phyloP scores from a whole-genome alignment of 2,113 vertebrate species.

The Oreochromis aureus region DNA sequence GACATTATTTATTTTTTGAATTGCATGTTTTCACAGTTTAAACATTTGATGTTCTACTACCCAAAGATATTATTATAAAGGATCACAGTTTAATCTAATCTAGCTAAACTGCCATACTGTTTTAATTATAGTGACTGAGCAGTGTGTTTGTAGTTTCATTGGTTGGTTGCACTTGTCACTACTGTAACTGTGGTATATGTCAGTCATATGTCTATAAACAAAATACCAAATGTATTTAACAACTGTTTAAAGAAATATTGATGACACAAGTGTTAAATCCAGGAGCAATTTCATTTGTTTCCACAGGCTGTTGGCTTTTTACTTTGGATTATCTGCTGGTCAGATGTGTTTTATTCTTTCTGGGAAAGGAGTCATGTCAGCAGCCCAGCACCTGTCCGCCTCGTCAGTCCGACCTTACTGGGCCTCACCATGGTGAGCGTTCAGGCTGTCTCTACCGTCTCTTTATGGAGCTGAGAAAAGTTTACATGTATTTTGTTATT shows the following conservation, averaged over 20 bases:
- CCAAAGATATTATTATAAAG: neutral
- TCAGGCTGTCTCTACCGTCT: neutral
- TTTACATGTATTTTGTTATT: neutral
- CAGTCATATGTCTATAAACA: neutral
- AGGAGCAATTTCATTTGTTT: neutral
- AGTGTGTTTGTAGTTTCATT: neutral
- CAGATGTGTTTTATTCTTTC: conserved; percentile 96
- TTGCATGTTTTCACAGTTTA: neutral
- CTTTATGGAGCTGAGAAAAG: neutral
- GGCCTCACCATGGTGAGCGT: conserved; percentile 90
- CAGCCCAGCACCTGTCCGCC: conserved; percentile 71
- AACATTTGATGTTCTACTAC: neutral
- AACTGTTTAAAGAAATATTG: neutral
- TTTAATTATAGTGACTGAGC: neutral
- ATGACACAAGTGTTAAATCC: neutral
- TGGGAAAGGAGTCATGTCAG: conserved; percentile 83
- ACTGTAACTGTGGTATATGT: neutral
- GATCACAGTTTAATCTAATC: neutral
- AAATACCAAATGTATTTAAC: neutral
- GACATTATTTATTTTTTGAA: neutral
- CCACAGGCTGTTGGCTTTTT: conserved; percentile 81
- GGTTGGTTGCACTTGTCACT: neutral
- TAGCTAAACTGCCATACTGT: neutral
- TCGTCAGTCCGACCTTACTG: conserved; percentile 86
- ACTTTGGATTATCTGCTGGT: conserved; percentile 95